Base-by-base conservation (phyloP, 2,113 vertebrate species). In the Oreochromis niloticus region DNA sequence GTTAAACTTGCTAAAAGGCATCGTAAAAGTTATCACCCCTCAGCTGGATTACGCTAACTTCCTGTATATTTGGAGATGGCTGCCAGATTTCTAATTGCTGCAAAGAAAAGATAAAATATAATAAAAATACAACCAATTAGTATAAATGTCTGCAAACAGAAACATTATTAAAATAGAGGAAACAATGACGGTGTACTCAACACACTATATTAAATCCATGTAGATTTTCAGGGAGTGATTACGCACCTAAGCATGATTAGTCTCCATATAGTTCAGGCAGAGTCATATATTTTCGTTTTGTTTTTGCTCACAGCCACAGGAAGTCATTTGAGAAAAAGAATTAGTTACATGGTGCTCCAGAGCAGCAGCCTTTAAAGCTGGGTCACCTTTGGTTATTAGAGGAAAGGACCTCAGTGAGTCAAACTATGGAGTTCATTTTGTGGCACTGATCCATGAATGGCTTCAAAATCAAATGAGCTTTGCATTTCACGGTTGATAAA, bases 291-390 rank as follows among this genome's bases (percentile, higher is more conserved):
- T 36, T 39, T 39, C 22, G 4, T 71, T 71, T 43, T 71, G 12
- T 46, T 71, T 71, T 27, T 71, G 12, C 2, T 71, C 22, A 71
- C 12, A 71, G 66, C 39, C 2, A 71, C 39, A 48, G 71, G 6
- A 43, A 75, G 2, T 17, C 24, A 75, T 6, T 30, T 14, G 9
- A 75, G 14, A 4, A 0, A 0, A 0, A 5, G 14, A 24, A 43
- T 1, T 0, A 9, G 66, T 14, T 24, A 73, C 39, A 71, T 4
- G 5, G 22, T 0, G 5, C 39, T 71, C 13, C 0, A 17, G 41
- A 75, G 24, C 24, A 30, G 41, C 41, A 75, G 68, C 3, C 16
- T 30, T 75, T 30, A 32, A 48, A 75, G 43, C 71, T 46, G 22
- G 43, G 12, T 32, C 71, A 0, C 3, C 46, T 78, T 78, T 78